These are phyloP conservation scores for Ancistrus triradiatus DNA, from an alignment of 2,113 vertebrate species.

Conservation along the genomic window DNA sequence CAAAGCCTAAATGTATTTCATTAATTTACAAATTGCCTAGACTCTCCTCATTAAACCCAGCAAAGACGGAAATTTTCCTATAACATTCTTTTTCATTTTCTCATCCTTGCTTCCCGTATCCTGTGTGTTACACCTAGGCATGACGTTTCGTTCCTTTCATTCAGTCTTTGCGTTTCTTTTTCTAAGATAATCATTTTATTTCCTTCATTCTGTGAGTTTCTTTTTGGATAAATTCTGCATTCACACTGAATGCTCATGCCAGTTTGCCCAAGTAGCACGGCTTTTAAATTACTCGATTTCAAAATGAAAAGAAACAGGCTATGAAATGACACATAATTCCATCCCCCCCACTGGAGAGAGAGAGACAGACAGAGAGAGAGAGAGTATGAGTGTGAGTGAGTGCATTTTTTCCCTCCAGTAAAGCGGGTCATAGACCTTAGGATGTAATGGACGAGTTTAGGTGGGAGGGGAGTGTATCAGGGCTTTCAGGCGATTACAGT, in stretches of 20 bases:
- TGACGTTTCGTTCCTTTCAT: slow-evolving; percentile 28
- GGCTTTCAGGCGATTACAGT: slow-evolving; percentile 26
- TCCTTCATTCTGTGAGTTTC: not conserved
- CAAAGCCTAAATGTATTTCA: too few relatives aligned
- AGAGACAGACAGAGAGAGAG: slow-evolving; percentile 15
- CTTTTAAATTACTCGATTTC: slow-evolving; percentile 19
- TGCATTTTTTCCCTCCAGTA: not conserved
- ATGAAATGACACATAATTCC: slow-evolving; percentile 46
- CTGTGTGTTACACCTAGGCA: not conserved
- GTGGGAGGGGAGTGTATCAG: slow-evolving; percentile 36
- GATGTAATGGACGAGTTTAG: slow-evolving; percentile 27
- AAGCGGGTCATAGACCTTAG: slow-evolving; percentile 11
- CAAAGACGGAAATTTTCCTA: too few relatives aligned
- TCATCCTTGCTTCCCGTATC: slow-evolving; percentile 2
- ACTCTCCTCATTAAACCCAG: too few relatives aligned
- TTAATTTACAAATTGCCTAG: too few relatives aligned
- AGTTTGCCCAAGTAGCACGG: too few relatives aligned
- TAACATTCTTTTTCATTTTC: slow-evolving; percentile 32
- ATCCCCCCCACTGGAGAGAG: slow-evolving; percentile 26
- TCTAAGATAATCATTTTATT: not conserved
- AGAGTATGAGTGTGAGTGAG: slow-evolving; percentile 13
- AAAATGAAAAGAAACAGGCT: slow-evolving; percentile 34
- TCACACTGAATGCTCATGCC: too few relatives aligned
- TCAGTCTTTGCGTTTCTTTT: slow-evolving; percentile 2
- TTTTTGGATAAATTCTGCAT: too few relatives aligned